These are phyloP conservation scores for Megamerina dolium DNA, from an alignment of 2,888 invertebrate genomes.

Conservation along the genomic window DNA sequence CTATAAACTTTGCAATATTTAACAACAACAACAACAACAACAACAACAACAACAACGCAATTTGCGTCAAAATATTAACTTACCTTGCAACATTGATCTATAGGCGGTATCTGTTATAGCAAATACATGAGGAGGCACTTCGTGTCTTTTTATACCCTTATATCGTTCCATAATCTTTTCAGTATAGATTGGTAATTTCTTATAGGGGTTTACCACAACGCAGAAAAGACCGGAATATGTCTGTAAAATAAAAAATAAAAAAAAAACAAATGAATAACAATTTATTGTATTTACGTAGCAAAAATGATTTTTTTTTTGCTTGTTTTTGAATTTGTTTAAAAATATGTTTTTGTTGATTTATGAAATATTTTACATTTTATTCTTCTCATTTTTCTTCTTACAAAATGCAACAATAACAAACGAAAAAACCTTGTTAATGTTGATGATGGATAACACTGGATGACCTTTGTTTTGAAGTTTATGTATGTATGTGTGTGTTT, in stretches of 20 bases:
- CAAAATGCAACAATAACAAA: background rate
- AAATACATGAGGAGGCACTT: slow-evolving; percentile 99
- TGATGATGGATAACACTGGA: background rate
- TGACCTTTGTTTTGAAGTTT: background rate
- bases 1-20: no score
- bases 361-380: no score
- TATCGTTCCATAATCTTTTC: slow-evolving; percentile 99
- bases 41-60: no score
- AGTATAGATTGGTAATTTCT: slow-evolving; percentile 97
- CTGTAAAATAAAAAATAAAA: slow-evolving; percentile 56
- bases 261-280: background rate
- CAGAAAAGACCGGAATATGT: slow-evolving; percentile 99
- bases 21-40: no score
- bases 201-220: slow-evolving; percentile 99
- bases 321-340: no score
- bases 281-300: background rate
- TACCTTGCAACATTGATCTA: slow-evolving; percentile 98
- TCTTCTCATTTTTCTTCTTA: background rate
- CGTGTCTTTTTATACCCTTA: slow-evolving; percentile 98
- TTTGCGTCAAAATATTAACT: slow-evolving; percentile 29
- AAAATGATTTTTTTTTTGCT: background rate
- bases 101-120: slow-evolving; percentile 99
- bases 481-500: no score
- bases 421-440: background rate
- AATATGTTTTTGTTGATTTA: no score